Conservation (phyloP, 2,888 invertebrate species). For the Orthosia cruda region DNA sequence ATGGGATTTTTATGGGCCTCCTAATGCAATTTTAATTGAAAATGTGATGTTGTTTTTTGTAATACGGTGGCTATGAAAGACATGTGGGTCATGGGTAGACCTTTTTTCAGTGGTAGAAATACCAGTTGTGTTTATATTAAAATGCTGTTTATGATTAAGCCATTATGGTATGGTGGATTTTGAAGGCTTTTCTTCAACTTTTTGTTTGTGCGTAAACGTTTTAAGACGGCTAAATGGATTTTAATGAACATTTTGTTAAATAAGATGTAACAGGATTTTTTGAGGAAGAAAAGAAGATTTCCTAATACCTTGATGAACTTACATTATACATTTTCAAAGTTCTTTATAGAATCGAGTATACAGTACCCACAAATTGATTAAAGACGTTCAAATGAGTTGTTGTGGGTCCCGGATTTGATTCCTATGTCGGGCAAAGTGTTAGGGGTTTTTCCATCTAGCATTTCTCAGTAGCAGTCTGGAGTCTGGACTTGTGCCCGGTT, state of each 20-base stretch:
- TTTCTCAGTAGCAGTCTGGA: too few species aligned
- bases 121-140: conserved; percentile 20
- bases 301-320: neutral
- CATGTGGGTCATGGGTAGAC: conserved; percentile 19
- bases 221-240: conserved; percentile 3
- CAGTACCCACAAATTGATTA: too few species aligned
- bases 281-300: neutral
- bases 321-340: neutral
- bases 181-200: neutral
- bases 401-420: too few species aligned
- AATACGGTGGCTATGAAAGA: conserved; percentile 26
- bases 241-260: conserved; percentile 1
- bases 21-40: conserved; percentile 60
- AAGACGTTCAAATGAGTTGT: too few species aligned
- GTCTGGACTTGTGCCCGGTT: too few species aligned
- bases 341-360: neutral
- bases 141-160: conserved; percentile 12
- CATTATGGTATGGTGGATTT: conserved; percentile 19
- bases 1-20: conserved; percentile 51
- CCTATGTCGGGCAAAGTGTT: too few species aligned
- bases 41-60: conserved; percentile 40
- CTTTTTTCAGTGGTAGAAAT: conserved; percentile 8
- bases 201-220: neutral
- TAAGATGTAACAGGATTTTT: neutral
- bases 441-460: too few species aligned